Evolutionary conservation across 2,888 invertebrate species (phyloP), one percentile per base, ranked within the genome.

Genomic region (Phanerotoma sp.): DNA sequence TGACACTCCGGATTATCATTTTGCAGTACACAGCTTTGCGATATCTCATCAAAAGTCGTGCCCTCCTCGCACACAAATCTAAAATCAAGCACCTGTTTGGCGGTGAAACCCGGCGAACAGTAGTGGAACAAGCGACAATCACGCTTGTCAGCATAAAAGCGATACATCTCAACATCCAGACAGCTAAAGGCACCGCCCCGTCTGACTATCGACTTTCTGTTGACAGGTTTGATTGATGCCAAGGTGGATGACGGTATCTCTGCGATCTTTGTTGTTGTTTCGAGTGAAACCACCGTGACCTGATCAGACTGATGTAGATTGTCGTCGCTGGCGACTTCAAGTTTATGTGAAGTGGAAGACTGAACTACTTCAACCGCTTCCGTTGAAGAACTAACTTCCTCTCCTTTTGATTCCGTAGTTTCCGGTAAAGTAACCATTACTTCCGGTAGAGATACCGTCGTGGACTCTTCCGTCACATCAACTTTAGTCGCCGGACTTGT

Each of bases 81-180:
- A 73, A 84, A 81, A 67, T 84, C 83, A 32, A 84, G 72, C 57
- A 83, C 77, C 68, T 84, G 83, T 56, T 78, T 77, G 54, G 77
- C 70, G 20, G 79, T 80, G 64, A 82, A 83, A 10, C 84, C 84
- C n/a, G 80, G 79, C 4, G 83, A 82, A 68, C 84, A 84, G 61
- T 83, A 83, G 66, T 84, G 84, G 65, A 84, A 84, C 60, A 84
- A 70, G 58, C 83, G 77, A 62, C 83, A 84, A 68, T 84, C 83
- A 56, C 81, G 77, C 42, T 78, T 78, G 67, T 84, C 84, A 2
- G 82, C 80, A 65, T 84, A 83, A 69, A 83, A 84, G 55, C 78
- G 78, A 62, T 83, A 79, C 65, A 82, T 73, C 55, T 79, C 75
- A 62, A 79, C 81, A 28, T 80, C 80, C 44, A 81, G 75, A 64